These are phyloP conservation scores for Lutjanus argentimaculatus DNA, from an alignment of 2,797 vertebrate species.

Conservation along the genomic window DNA sequence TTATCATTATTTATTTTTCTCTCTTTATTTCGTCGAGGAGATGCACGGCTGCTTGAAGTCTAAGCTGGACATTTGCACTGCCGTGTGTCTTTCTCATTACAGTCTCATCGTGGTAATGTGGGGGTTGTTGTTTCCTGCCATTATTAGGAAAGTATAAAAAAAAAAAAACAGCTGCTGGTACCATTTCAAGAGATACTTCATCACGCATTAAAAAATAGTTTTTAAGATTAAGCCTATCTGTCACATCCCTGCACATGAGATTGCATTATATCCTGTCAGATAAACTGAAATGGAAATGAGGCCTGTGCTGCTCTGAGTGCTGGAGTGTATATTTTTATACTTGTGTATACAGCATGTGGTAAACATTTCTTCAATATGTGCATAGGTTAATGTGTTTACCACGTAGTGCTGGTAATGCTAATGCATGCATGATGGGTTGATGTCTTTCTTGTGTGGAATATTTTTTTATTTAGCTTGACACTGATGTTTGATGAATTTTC, in stretches of 20 bases:
- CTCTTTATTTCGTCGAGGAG: not conserved
- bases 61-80: not conserved
- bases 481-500: constrained; percentile 15
- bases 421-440: not conserved
- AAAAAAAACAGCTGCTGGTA: not conserved
- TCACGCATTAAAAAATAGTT: not conserved
- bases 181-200: not conserved
- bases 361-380: not conserved
- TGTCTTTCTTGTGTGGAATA: not conserved
- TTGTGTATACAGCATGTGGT: not conserved
- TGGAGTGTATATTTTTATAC: not conserved
- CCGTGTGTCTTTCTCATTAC: constrained; percentile 24
- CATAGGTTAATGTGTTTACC: constrained; percentile 11
- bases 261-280: not conserved
- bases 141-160: constrained; percentile 14
- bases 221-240: not conserved
- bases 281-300: not conserved
- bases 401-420: not conserved
- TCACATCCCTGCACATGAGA: constrained; percentile 4
- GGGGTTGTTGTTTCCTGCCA: not conserved
- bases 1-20: not conserved
- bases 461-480: not conserved
- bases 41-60: not conserved
- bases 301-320: not conserved
- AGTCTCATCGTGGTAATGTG: constrained; percentile 11